Conservation (phyloP, 1,140 invertebrate species). For the Monochamus saltuarius region DNA sequence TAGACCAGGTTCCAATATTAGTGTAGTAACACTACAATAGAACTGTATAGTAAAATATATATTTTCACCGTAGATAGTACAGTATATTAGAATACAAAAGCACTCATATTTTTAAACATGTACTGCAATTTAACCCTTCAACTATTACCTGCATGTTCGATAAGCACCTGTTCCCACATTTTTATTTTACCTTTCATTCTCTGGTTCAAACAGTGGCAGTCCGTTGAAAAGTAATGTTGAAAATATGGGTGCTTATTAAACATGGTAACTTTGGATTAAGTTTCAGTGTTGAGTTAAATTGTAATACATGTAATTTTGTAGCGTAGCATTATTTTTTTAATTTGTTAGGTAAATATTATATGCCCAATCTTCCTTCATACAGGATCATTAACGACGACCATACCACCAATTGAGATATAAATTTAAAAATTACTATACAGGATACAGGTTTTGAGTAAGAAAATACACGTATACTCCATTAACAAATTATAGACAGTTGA, state of each 20-base stretch:
- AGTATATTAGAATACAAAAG: slow-evolving; percentile 18
- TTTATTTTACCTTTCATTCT: slow-evolving; percentile 2
- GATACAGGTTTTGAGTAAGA: no score
- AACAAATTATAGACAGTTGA: no score
- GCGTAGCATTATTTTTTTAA: neutral
- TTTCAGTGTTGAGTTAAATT: slow-evolving; percentile 8
- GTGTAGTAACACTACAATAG: no score
- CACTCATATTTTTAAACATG: slow-evolving; percentile 29
- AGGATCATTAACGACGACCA: no score
- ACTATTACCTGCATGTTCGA: slow-evolving; percentile 31
- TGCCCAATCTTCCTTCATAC: no score
- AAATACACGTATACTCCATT: no score
- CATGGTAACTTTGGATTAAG: slow-evolving; percentile 13
- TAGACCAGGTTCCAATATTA: no score
- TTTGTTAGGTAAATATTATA: no score
- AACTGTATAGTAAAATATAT: no score
- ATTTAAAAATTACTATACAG: no score
- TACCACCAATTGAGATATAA: no score
- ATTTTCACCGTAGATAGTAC: no score
- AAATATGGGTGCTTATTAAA: slow-evolving; percentile 33
- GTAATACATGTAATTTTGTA: slow-evolving; percentile 2
- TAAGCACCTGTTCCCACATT: slow-evolving; percentile 27
- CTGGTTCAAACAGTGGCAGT: neutral
- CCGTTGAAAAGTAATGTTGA: neutral
- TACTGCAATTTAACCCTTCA: slow-evolving; percentile 16